phyloP scores from a whole-genome alignment of 2,888 invertebrate species.

The Andrena trimmerana region DNA sequence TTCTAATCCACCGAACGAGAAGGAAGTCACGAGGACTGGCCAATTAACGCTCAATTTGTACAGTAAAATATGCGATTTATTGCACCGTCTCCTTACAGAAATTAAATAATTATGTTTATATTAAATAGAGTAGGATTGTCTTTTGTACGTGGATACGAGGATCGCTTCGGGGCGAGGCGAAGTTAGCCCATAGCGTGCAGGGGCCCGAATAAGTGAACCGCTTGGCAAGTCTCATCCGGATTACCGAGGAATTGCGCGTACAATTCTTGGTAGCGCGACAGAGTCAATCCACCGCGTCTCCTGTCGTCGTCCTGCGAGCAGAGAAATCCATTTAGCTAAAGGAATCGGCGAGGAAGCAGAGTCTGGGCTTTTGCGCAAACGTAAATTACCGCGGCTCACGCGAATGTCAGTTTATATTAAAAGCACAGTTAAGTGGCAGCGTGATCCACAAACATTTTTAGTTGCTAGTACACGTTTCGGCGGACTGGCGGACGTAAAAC shows the following conservation, averaged over 20 bases:
- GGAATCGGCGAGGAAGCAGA: not conserved
- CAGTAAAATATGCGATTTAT: slow-evolving; percentile 67
- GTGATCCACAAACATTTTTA: slow-evolving; percentile 46
- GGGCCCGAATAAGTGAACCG: slow-evolving; percentile 93
- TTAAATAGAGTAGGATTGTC: slow-evolving; percentile 59
- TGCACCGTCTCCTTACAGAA: slow-evolving; percentile 52
- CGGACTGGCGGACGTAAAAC: slow-evolving; percentile 2
- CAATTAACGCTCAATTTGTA: slow-evolving; percentile 26
- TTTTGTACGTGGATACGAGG: slow-evolving; percentile 54
- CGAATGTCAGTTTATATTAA: slow-evolving; percentile 22
- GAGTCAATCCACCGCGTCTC: slow-evolving; percentile 91
- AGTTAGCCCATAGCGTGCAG: slow-evolving; percentile 86
- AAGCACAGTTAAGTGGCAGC: slow-evolving; percentile 6
- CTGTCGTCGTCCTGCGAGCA: slow-evolving; percentile 92
- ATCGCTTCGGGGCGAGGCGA: not conserved
- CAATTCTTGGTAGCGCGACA: slow-evolving; percentile 93
- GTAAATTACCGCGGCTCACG: not conserved
- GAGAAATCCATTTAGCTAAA: not conserved
- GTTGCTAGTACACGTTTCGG: slow-evolving; percentile 19
- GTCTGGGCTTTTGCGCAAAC: not conserved
- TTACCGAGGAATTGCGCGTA: slow-evolving; percentile 94
- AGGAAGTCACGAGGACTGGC: not conserved
- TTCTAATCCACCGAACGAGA: not conserved
- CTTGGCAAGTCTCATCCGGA: slow-evolving; percentile 90
- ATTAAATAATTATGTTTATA: slow-evolving; percentile 50